Evolutionary conservation across 2,113 vertebrate genomes (phyloP).

Genomic region (Paratilapia polleni): DNA sequence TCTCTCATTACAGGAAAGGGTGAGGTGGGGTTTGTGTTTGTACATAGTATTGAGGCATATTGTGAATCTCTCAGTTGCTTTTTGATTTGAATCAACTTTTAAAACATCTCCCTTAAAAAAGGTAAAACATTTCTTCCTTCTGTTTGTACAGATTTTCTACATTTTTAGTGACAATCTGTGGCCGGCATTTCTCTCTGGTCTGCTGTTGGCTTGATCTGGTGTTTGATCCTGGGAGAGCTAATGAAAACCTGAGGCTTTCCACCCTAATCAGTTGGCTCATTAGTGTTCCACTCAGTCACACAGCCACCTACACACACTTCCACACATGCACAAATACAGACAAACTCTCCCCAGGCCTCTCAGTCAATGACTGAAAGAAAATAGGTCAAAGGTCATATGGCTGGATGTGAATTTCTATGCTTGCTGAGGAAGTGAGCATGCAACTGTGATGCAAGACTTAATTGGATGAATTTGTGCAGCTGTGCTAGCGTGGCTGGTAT

Average conservation of each 20-base stretch:
- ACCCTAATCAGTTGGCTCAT: slow-evolving; percentile 68
- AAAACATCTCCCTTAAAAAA: not conserved
- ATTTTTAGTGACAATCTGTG: slow-evolving; percentile 24
- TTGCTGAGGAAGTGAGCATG: slow-evolving; percentile 22
- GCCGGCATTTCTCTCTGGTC: not conserved
- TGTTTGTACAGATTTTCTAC: not conserved
- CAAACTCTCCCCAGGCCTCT: slow-evolving; percentile 18
- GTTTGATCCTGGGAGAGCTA: slow-evolving; percentile 62
- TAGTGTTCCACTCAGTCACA: slow-evolving; percentile 56
- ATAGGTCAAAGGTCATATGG: slow-evolving; percentile 30
- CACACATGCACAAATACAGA: not conserved
- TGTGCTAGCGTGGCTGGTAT: not conserved
- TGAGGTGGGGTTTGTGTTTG: slow-evolving; percentile 12
- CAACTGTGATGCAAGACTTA: not conserved
- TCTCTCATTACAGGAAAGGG: slow-evolving; percentile 42
- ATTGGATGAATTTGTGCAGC: slow-evolving; percentile 7
- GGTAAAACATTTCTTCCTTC: not conserved
- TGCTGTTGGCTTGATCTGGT: slow-evolving; percentile 34
- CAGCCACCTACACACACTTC: not conserved
- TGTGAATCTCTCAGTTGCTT: not conserved
- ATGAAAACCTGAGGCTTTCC: slow-evolving; percentile 56
- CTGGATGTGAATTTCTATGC: not conserved
- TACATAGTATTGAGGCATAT: not conserved
- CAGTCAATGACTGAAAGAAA: slow-evolving; percentile 30
- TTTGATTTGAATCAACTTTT: not conserved